phyloP scores from a whole-genome alignment of 1,140 invertebrate species.

The Diachasmimorpha longicaudata region DNA sequence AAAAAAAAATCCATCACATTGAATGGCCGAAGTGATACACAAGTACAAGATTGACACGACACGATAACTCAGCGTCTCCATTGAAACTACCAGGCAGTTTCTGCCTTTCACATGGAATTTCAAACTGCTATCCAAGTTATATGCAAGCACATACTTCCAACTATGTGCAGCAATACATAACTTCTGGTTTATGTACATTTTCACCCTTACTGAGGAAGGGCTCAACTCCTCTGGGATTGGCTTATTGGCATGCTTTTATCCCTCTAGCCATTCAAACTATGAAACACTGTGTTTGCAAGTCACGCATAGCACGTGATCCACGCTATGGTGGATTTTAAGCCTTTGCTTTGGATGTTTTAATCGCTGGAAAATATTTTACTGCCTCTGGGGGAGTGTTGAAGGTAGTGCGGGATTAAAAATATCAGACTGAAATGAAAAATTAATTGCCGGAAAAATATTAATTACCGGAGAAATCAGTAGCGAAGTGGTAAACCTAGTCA shows the following conservation, averaged over 20 bases:
- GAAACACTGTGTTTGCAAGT: not conserved
- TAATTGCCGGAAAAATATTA: too few relatives aligned
- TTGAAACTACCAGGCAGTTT: slow-evolving; percentile 1
- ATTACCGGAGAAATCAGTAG: too few relatives aligned
- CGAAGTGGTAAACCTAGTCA: too few relatives aligned
- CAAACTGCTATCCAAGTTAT: not conserved
- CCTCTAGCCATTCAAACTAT: not conserved
- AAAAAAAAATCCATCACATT: not conserved
- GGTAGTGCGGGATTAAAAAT: too few relatives aligned
- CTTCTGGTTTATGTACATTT: not conserved
- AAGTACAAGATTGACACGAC: not conserved
- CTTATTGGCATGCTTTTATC: not conserved
- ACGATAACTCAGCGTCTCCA: not conserved
- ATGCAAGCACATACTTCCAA: slow-evolving; percentile 7
- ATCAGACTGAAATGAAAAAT: too few relatives aligned
- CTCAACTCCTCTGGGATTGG: not conserved
- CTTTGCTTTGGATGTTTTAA: too few relatives aligned
- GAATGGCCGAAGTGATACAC: not conserved
- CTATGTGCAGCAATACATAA: not conserved
- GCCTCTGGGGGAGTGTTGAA: too few relatives aligned
- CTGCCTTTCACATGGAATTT: not conserved
- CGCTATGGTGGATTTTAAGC: not conserved
- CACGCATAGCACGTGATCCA: not conserved
- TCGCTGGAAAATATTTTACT: too few relatives aligned
- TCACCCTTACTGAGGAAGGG: not conserved